Evolutionary conservation across 1,140 invertebrate genomes (phyloP), one percentile per base, ranked within the genome.

Genomic region (Amyelois transitella): DNA sequence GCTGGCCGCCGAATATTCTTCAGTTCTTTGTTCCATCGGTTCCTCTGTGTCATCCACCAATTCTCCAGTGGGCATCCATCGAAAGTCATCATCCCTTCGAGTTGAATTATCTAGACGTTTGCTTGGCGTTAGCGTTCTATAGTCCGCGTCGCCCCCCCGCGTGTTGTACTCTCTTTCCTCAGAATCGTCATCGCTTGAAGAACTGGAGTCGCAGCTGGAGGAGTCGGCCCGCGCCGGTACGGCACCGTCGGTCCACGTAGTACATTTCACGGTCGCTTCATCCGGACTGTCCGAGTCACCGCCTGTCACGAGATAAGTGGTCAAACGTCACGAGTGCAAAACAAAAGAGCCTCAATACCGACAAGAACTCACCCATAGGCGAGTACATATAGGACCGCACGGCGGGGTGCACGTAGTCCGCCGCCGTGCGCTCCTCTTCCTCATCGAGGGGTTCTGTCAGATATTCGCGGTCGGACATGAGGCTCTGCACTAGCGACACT

Each of bases 21-120:
- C 77, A 3, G 64, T 64, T 32, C 74, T 81, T 5, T 71, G 54
- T 17, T 76, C 75, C 58, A 74, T 57, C 52, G 71, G 58, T 65
- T 89, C 69, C 55, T 73, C 58, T 67, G 72, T 48, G 64, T 88
- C 61, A 71, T 89, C 66, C 60, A 76, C 69, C 63, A 75, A 72
- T 25, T 81, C 75, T 55, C 53, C 77, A 4, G 74, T 75, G 10
- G 77, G 83, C 75, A 92, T 89, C 91, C 91, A 92, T 81, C 89
- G 90, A 64, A 92, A 92, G 72, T 91, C 90, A 64, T 89, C 85
- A 65, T 91, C 89, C 65, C 91, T 90, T 49, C 89, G 77, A 12
- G 89, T 90, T 17, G 91, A 89, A 59, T 80, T 79, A 69, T 89
- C 86, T 43, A 72, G 58, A 21, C 76, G 69, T 60, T 72, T 76